These are phyloP conservation scores for Sipha flava DNA, from an alignment of 1,140 invertebrate species.

Conservation along the genomic window DNA sequence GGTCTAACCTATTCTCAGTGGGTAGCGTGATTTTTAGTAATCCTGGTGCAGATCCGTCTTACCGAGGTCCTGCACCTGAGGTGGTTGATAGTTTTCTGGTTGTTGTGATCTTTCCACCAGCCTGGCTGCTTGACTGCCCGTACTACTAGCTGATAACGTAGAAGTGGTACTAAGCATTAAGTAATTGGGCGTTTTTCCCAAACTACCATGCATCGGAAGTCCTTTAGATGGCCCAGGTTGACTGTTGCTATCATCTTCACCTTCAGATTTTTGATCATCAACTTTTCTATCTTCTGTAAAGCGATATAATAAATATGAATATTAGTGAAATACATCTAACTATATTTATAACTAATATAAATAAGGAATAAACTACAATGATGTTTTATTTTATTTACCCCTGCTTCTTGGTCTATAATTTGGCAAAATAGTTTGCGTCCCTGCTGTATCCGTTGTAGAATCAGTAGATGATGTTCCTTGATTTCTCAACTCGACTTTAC, in stretches of 20 bases:
- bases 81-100: constrained; percentile 78
- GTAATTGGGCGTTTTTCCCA: constrained; percentile 84
- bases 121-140: constrained; percentile 75
- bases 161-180: constrained; percentile 85
- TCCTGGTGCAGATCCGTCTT: constrained; percentile 43
- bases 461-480: constrained; percentile 26
- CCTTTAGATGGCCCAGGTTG: constrained; percentile 48
- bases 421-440: constrained; percentile 11
- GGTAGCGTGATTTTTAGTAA: constrained; percentile 23
- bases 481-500: constrained; percentile 4
- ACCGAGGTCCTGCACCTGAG: constrained; percentile 77
- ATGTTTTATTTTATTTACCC: background rate
- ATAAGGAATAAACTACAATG: no score
- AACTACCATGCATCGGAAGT: constrained; percentile 48
- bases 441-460: constrained; percentile 16
- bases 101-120: constrained; percentile 88
- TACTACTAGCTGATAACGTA: constrained; percentile 85
- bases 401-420: background rate
- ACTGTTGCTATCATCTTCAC: constrained; percentile 63
- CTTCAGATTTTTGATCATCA: constrained; percentile 70
- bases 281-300: constrained; percentile 36
- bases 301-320: background rate
- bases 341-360: no score
- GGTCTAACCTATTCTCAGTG: constrained; percentile 27
- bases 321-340: no score